These are phyloP conservation scores for Phocoena sinus DNA, from an alignment of 2,113 vertebrate species.

Conservation along the genomic window DNA sequence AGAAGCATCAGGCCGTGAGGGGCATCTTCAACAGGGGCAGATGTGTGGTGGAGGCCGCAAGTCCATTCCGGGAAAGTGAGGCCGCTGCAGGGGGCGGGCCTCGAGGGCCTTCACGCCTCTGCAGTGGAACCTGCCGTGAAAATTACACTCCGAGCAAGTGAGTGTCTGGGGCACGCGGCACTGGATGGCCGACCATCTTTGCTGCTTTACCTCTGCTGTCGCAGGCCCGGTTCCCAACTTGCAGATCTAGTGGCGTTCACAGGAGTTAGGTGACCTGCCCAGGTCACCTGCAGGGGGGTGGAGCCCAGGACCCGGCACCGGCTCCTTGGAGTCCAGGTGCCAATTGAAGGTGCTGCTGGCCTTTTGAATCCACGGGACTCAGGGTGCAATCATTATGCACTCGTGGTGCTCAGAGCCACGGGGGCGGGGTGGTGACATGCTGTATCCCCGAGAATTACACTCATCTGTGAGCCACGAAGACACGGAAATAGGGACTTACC, in stretches of 20 bases:
- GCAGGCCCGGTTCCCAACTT: not conserved
- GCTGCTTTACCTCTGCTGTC: not conserved
- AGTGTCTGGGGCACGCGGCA: accelerated
- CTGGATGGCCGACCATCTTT: accelerated
- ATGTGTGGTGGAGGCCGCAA: not conserved
- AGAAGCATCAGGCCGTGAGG: not conserved
- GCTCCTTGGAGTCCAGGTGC: not conserved
- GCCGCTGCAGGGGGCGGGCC: not conserved
- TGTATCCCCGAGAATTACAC: not conserved
- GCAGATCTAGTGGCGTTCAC: not conserved
- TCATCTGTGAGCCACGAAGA: not conserved
- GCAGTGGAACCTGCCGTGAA: accelerated
- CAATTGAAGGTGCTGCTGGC: not conserved
- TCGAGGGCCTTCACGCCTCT: accelerated
- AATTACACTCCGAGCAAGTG: accelerated
- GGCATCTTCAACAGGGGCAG: not conserved
- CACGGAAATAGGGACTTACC: not conserved
- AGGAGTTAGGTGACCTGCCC: not conserved
- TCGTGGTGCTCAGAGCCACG: accelerated
- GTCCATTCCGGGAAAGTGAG: accelerated
- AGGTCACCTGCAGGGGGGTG: accelerated
- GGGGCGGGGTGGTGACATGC: accelerated
- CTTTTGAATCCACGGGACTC: not conserved
- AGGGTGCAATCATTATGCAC: accelerated
- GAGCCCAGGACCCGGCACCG: accelerated